Percentiles rank a stretch among this genome's conserved stretches.
Evolutionary conservation across 1,140 invertebrate genomes (phyloP).

Genomic region (Argopecten irradians): DNA sequence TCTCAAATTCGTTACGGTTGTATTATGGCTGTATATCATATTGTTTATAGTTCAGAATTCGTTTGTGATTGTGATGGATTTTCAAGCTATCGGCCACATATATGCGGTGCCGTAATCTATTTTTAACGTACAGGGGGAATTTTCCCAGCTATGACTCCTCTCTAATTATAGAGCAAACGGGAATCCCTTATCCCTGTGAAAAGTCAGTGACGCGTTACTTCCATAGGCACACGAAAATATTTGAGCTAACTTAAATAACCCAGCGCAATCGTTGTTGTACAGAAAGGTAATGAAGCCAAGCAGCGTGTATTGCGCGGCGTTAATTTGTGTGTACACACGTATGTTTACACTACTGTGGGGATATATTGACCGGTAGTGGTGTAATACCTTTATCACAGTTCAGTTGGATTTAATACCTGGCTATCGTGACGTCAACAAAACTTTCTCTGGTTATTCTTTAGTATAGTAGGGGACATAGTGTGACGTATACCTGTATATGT

Average conservation of each 20-base stretch:
- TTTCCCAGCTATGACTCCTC: neutral
- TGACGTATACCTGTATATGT: neutral
- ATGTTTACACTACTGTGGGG: neutral
- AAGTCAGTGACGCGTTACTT: neutral
- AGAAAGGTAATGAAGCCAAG: neutral
- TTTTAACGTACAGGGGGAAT: neutral
- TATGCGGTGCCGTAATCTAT: neutral
- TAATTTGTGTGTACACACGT: neutral
- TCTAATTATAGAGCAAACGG: neutral
- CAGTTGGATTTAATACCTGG: no score
- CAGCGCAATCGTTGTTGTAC: neutral
- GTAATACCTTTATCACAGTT: neutral
- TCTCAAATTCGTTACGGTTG: neutral
- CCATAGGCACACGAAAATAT: conserved; percentile 1
- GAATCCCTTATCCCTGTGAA: neutral
- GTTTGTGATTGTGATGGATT: neutral
- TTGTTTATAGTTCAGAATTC: neutral
- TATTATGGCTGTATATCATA: neutral
- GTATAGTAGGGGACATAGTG: neutral
- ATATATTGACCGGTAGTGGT: neutral
- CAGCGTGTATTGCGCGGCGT: neutral
- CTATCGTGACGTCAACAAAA: neutral
- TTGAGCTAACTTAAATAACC: neutral
- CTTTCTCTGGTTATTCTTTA: neutral
- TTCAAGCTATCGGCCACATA: neutral